Percentiles rank a stretch among this genome's conserved stretches.
Evolutionary conservation across 2,113 vertebrate species (phyloP).

Genomic region (Morphnarchus princeps): DNA sequence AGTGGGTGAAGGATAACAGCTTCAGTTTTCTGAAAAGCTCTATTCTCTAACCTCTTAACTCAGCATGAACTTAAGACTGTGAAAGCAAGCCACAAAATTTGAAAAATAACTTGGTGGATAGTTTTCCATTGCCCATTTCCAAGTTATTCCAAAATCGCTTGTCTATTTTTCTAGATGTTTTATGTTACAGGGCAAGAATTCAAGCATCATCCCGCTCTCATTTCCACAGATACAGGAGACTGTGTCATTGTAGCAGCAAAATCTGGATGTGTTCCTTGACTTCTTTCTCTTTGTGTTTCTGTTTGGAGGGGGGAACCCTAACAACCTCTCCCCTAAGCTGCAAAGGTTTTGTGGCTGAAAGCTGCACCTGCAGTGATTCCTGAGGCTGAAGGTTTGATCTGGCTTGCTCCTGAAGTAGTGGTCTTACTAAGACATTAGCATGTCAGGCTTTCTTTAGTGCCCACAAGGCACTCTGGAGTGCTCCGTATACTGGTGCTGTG

Average conservation of each 20-base stretch:
- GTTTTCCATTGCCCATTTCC: background rate
- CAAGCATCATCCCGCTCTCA: background rate
- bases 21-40: constrained; percentile 24
- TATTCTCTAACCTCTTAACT: constrained; percentile 4
- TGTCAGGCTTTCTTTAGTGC: background rate
- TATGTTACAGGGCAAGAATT: background rate
- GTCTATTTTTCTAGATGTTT: background rate
- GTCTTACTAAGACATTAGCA: background rate
- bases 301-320: background rate
- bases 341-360: background rate
- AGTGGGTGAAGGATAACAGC: constrained; percentile 28
- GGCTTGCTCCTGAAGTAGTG: background rate
- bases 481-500: background rate
- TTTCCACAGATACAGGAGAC: background rate
- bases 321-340: background rate
- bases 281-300: background rate
- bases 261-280: background rate
- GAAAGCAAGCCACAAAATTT: background rate
- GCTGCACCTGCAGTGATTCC: background rate
- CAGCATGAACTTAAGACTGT: background rate
- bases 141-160: background rate
- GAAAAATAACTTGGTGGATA: background rate
- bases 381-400: background rate
- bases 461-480: background rate
- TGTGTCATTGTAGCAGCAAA: background rate